Evolutionary conservation across 64 coral and sea anemone genomes (phyloP), one percentile per base, ranked within the genome.

Genomic region (Cladopsammia gracilis): DNA sequence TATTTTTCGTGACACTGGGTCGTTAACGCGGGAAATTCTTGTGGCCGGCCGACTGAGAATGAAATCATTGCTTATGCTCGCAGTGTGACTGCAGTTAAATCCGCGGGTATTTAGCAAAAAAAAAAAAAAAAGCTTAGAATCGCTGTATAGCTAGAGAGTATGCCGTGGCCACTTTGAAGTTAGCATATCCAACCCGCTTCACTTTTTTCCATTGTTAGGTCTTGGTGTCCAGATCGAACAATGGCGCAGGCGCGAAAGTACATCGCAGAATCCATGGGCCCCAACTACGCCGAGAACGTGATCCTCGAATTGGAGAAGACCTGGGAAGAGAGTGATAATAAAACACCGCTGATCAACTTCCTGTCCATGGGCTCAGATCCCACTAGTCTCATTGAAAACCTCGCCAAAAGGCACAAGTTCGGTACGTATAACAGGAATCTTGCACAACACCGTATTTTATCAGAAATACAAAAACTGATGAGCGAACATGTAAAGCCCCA

Each of bases 191-290:
- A 53, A 15, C 45, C 20, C 5, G 4, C 20, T 86, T 26, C 6
- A 6, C 4, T 16, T 24, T 18, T 53, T 69, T 10, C 19, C 44
- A 77, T 48, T 9, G 8, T 4, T 73, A 98, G 96, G 23, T 98
- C 97, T 7, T 98, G 97, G 97, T 98, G 94, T 20, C 97, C 97
- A 50, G 97, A 98, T 57, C 97, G 97, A n/a, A 98, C 97, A 14
- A 96, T 94, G 70, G 93, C 97, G 46, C 97, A 98, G 87, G 97
- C 97, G n/a, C 97, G 97, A 49, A 98, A 98, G 75, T 98, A 96
- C 77, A 93, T 98, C 60, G 58, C 94, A 0, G 97, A 98, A 34
- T 92, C 97, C 46, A 89, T 96, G 75, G 94, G 94, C 58, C 2
- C 88, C 8, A 52, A 87, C 24, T 98, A 98, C 69, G 95, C 94